Evolutionary conservation across 2,888 invertebrate genomes (phyloP).

Genomic region (Thera obeliscata): DNA sequence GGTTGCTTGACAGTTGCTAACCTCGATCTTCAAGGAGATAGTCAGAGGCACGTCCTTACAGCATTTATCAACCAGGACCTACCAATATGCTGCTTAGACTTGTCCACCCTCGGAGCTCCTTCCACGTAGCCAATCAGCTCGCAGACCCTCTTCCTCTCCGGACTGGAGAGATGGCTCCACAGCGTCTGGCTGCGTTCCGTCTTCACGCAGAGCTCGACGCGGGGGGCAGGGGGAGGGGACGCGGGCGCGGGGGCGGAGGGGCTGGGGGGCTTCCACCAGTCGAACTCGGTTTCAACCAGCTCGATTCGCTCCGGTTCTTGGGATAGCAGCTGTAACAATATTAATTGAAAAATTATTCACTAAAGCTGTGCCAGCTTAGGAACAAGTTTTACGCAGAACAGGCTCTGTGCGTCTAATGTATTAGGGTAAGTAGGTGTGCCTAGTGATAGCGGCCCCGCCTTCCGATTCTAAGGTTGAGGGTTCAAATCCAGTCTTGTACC

Average conservation of each 20-base stretch:
- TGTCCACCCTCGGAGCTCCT: slow-evolving; percentile 75
- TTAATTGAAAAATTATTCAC: too few species aligned
- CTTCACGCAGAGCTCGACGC: slow-evolving; percentile 79
- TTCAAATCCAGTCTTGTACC: too few species aligned
- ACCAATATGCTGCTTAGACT: slow-evolving; percentile 85
- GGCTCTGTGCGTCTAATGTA: too few species aligned
- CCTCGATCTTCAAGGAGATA: background rate
- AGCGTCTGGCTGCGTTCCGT: slow-evolving; percentile 80
- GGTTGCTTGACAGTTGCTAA: background rate
- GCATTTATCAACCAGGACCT: slow-evolving; percentile 34
- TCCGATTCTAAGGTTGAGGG: too few species aligned
- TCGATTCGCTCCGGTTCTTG: slow-evolving; percentile 78
- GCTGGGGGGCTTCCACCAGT: slow-evolving; percentile 75
- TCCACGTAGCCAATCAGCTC: slow-evolving; percentile 87
- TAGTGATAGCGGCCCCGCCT: too few species aligned
- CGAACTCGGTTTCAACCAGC: slow-evolving; percentile 76
- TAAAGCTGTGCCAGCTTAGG: too few species aligned
- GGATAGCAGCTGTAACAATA: slow-evolving; percentile 56
- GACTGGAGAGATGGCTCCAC: slow-evolving; percentile 86
- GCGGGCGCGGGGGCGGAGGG: slow-evolving; percentile 58
- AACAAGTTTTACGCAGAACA: too few species aligned
- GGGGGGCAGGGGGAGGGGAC: slow-evolving; percentile 46
- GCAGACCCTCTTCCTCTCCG: slow-evolving; percentile 85
- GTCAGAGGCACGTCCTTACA: background rate
- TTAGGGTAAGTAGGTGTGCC: too few species aligned